Conservation (phyloP, 1,140 invertebrate species). For the Pachyrhynchus sulphureomaculatus region DNA sequence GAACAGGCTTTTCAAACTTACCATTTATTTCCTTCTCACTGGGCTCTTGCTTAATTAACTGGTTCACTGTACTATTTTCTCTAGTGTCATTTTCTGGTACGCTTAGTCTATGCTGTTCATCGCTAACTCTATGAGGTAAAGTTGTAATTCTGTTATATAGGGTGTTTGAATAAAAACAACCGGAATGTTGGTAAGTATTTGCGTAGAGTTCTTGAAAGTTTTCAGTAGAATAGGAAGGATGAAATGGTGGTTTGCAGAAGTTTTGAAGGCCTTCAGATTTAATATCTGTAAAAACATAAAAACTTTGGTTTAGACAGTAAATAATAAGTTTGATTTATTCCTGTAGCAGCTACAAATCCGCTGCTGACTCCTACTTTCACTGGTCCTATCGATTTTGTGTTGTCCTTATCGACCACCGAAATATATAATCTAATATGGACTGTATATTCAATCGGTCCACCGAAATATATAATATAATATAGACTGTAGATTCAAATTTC, state of each 20-base stretch:
- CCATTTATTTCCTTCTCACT: conserved; percentile 45
- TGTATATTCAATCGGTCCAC: too few relatives aligned
- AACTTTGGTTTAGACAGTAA: neutral
- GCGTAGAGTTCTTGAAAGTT: conserved; percentile 44
- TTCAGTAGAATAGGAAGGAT: conserved; percentile 36
- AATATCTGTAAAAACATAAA: conserved; percentile 34
- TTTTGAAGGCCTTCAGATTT: conserved; percentile 41
- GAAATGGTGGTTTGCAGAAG: conserved; percentile 35
- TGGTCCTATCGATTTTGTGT: too few relatives aligned
- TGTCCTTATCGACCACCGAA: too few relatives aligned
- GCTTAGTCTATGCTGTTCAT: neutral
- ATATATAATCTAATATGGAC: too few relatives aligned
- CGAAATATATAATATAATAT: too few relatives aligned
- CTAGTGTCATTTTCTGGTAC: neutral
- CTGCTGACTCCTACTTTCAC: too few relatives aligned
- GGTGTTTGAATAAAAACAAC: conserved; percentile 45
- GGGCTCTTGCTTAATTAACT: conserved; percentile 48
- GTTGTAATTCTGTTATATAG: conserved; percentile 37
- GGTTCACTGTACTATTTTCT: conserved; percentile 14
- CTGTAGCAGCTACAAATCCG: neutral
- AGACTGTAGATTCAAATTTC: too few relatives aligned
- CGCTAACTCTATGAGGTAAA: conserved; percentile 12
- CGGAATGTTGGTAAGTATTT: conserved; percentile 39
- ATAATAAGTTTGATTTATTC: neutral
- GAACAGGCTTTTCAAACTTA: too few relatives aligned